Evolutionary conservation across 2,888 invertebrate species (phyloP), one percentile per base, ranked within the genome.

Genomic region (Lasius platythorax): DNA sequence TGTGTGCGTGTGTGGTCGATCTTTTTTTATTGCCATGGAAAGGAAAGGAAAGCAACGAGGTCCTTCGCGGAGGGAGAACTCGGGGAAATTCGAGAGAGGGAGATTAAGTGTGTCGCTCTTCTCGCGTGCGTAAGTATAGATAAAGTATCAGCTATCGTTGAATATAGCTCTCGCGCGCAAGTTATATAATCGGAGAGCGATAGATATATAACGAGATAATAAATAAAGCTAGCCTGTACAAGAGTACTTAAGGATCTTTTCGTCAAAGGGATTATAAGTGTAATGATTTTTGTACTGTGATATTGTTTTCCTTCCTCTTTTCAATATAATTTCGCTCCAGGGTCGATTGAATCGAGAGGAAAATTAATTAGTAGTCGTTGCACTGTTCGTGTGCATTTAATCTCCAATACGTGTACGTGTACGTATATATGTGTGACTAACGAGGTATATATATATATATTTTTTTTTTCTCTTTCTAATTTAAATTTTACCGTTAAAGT

Each of bases 251-350:
- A 37, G 18, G 63, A 73, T 15, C 9, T 79, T n/a, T 37, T 66
- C 23, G 40, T 43, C 11, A 72, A 72, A 72, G 61, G 46, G 37
- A 72, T 72, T 4, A 72, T 70, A 72, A 73, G 23, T 79, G 61
- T 61, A 63, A 18, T 63, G 61, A 79, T 37, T 43, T 81, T 81
- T 81, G 79, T 81, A 81, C 79, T 81, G 37, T 70, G 58, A 79
- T 46, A 79, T 46, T 64, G 12, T 23, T 18, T n/a, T n/a, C 15
- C 6, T 61, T 33, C 37, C 50, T 23, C 15, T 37, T 72, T 72
- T 37, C 73, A 12, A 37, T 43, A 33, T 12, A 70, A 12, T 46
- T 15, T 18, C 68, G 37, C 56, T 72, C 37, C 33, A 61, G 46
- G 63, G 37, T 63, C 46, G 46, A 37, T 37, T 28, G 18, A 73